Conservation (phyloP, 2,797 vertebrate species). For the Discoglossus pictus region DNA sequence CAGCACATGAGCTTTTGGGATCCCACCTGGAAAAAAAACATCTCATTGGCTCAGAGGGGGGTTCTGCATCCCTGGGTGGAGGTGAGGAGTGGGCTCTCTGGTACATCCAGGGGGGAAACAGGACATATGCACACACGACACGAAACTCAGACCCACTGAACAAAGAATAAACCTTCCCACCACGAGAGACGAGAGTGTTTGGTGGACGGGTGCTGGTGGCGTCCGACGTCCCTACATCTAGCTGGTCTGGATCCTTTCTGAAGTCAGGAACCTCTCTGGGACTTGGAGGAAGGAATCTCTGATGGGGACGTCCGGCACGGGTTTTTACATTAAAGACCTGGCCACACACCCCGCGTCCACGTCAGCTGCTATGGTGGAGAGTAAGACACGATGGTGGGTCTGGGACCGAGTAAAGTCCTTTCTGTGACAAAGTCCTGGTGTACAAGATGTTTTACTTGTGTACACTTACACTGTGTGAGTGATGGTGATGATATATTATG, state of each 20-base stretch:
- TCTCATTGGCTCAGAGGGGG: not conserved
- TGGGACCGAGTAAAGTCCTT: constrained; percentile 40
- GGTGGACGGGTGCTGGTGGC: constrained; percentile 44
- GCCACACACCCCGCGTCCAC: constrained; percentile 48
- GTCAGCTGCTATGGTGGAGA: constrained; percentile 21
- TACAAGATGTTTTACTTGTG: no score
- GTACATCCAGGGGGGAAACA: constrained; percentile 30
- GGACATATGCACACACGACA: constrained; percentile 85
- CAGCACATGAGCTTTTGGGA: constrained; percentile 24
- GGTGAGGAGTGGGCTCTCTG: constrained; percentile 11
- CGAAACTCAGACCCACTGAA: constrained; percentile 72
- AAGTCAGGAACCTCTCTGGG: constrained; percentile 64
- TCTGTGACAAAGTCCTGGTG: constrained; percentile 39
- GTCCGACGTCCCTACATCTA: constrained; percentile 88
- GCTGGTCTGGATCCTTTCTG: constrained; percentile 91
- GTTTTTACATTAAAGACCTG: constrained; percentile 94
- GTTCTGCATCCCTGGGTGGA: not conserved
- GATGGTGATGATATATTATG: no score
- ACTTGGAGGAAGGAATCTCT: constrained; percentile 76
- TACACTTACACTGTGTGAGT: no score
- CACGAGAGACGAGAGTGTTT: constrained; percentile 24
- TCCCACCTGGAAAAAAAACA: constrained; percentile 41
- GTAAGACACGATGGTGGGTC: constrained; percentile 15
- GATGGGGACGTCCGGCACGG: constrained; percentile 78
- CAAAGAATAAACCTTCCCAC: constrained; percentile 42